Evolutionary conservation across 1,140 invertebrate genomes (phyloP).

Genomic region (Ectropis grisescens): DNA sequence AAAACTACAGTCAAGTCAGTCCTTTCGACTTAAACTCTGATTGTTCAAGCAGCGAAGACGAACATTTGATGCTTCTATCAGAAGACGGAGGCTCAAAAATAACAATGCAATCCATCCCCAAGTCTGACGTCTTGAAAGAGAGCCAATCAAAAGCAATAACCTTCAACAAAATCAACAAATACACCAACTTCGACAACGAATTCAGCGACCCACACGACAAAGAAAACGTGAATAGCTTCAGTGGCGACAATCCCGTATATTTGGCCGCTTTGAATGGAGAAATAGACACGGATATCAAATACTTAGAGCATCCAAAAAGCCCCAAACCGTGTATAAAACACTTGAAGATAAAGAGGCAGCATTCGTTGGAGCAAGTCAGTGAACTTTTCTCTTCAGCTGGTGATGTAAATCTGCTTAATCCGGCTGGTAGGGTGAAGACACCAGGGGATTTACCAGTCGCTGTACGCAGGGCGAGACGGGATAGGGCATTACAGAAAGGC

Average conservation of each 20-base stretch:
- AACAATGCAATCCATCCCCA: slow-evolving; percentile 52
- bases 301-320: slow-evolving; percentile 22
- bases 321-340: slow-evolving; percentile 41
- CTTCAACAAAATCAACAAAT: slow-evolving; percentile 51
- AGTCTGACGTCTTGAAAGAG: slow-evolving; percentile 51
- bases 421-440: slow-evolving; percentile 83
- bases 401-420: slow-evolving; percentile 77
- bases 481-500: slow-evolving; percentile 47
- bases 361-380: slow-evolving; percentile 78
- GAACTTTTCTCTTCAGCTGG: slow-evolving; percentile 74
- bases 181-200: slow-evolving; percentile 54
- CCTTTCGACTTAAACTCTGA: slow-evolving; percentile 53
- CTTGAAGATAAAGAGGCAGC: slow-evolving; percentile 67
- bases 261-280: slow-evolving; percentile 52
- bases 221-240: slow-evolving; percentile 47
- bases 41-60: slow-evolving; percentile 65
- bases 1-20: slow-evolving; percentile 29
- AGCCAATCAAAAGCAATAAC: slow-evolving; percentile 35
- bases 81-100: slow-evolving; percentile 63
- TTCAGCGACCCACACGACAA: slow-evolving; percentile 57
- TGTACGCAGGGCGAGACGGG: slow-evolving; percentile 75
- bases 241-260: slow-evolving; percentile 57
- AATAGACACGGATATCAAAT: slow-evolving; percentile 36
- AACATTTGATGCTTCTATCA: slow-evolving; percentile 59
- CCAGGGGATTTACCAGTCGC: slow-evolving; percentile 85